Evolutionary conservation across 2,797 vertebrate genomes (phyloP).

Genomic region (Heliangelus exortis): DNA sequence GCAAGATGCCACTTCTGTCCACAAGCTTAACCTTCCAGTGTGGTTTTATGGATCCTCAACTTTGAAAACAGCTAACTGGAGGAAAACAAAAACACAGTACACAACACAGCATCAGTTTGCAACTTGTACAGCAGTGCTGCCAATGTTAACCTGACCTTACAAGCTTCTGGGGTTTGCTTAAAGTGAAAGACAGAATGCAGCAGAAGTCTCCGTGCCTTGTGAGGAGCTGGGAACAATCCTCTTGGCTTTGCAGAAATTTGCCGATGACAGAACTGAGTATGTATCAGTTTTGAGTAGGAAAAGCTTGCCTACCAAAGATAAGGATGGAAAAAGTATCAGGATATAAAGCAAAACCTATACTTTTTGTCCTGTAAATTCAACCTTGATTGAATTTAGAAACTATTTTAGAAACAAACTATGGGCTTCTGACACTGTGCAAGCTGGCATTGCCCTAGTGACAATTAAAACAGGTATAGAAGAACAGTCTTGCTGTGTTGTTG

Average conservation of each 20-base stretch:
- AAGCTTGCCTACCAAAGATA: not conserved
- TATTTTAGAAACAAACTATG: not conserved
- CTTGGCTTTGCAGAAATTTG: not conserved
- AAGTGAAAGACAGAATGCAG: not conserved
- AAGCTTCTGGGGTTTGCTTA: not conserved
- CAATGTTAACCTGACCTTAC: rapidly evolving
- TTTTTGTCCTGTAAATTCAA: not conserved
- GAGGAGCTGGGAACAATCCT: not conserved
- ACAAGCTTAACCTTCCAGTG: not conserved
- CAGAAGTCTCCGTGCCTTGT: not conserved
- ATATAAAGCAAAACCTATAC: not conserved
- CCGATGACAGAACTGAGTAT: not conserved
- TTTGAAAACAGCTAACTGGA: not conserved
- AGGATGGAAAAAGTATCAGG: not conserved
- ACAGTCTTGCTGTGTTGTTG: not conserved
- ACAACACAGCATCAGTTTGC: not conserved
- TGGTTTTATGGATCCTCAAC: not conserved
- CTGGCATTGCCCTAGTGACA: not conserved
- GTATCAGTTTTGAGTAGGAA: not conserved
- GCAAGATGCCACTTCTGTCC: not conserved
- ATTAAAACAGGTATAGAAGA: not conserved
- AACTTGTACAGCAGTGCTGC: not conserved
- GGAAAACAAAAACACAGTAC: not conserved
- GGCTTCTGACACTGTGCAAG: not conserved
- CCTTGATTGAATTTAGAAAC: not conserved